Base-by-base conservation (phyloP, 2,888 invertebrate species). In the Chrysina gloriosa region DNA sequence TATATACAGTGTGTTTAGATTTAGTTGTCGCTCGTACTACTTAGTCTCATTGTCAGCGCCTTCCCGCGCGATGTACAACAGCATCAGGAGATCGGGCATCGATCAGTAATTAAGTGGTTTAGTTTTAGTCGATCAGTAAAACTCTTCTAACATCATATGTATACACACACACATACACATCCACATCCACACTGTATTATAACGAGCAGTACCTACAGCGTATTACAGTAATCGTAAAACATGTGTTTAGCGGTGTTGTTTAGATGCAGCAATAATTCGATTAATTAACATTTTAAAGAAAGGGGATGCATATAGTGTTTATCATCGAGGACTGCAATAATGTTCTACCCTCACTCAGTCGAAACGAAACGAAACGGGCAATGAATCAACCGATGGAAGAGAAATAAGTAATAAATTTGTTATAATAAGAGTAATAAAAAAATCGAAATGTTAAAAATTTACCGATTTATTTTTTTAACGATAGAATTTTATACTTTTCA, bases 401-500 rank as follows among this genome's bases (percentile, higher is more conserved):
- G 50, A 34, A 39, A 58, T 19, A 36, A 58, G n/a, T 21, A n/a
- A 61, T 9, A 45, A 61, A 61, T 61, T 61, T 61, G 58, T 61
- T 61, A 61, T 42, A 19, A n/a, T 52, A 52, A 52, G 52, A 52
- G 31, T 16, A 52, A 52, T 19, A 16, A 61, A 36, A 42, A 61
- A 16, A 23, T 47, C 19, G 27, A 64, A 63, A 61, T 68, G 68
- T 68, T 68, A 47, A 63, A 64, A 63, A 63, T 64, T 39, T 64
- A 68, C 45, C 39, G 47, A 64, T 61, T 68, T 64, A 64, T 68
- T 68, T 68, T 68, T 68, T 68, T 64, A 68, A 68, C 42, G 47
- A 45, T 54, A 64, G 52, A 36, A 63, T 56, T 64, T 68, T 50
- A 64, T 52, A 64, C 34, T 50, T 52, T 52, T 50, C 45, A 64